Evolutionary conservation across 1,140 invertebrate genomes (phyloP), one percentile per base, ranked within the genome.

Genomic region (Zaprionus taronus): DNA sequence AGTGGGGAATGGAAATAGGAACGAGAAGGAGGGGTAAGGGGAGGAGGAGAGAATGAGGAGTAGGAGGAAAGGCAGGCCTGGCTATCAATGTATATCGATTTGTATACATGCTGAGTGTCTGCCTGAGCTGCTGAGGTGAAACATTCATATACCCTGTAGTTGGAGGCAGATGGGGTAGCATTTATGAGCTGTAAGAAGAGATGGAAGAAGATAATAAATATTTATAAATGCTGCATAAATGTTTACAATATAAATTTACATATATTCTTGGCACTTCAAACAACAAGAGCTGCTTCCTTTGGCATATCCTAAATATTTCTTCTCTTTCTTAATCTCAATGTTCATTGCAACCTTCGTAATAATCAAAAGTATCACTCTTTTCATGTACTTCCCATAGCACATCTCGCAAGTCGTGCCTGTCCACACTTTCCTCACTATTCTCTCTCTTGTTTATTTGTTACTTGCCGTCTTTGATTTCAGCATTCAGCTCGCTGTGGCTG

Each of bases 391-490:
- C 17, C 12, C 5, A 12, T 17, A 51, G 20, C 9, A 5, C 5
- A 51, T 51, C 20, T 14, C 0, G 11, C 9, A 4, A 24, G 47
- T 51, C 47, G 20, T 51, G 17, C 20, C n/a, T 17, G 6, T n/a
- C 41, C 41, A 17, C 24, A 2, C 34, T 56, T 20, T 34, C 26
- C 31, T 22, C 24, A 5, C 20, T 4, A 5, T 60, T 80, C 44
- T 64, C 44, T 64, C 62, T 76, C 41, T 76, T 49, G 78, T 49
- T 69, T 68, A 44, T 65, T 49, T 63, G 55, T 38, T 61, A 64
- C 57, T 71, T 31, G 31, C 26, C 44, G 31, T 38, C 60, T 75
- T 75, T 75, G 72, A 75, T 71, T 75, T 75, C 47, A 51, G 66
- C 55, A 22, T 56, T 38, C 60, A 71, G 53, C 53, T 49, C 47